Base-by-base conservation (phyloP, 2,113 vertebrate genomes). In the Pseudolaguvia tuberculata region DNA sequence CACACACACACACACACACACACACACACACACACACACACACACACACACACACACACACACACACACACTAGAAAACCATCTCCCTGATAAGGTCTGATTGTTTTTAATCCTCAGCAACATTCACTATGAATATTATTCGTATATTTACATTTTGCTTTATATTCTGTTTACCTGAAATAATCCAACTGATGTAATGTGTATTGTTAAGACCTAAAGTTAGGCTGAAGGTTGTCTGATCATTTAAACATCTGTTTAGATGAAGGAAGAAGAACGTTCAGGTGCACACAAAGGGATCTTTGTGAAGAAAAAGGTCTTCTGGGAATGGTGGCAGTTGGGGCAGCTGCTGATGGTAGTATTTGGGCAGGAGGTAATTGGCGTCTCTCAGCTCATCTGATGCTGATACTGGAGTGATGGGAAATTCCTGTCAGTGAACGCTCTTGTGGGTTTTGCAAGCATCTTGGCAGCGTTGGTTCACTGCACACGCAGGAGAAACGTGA, bases 331-430 rank as follows among this genome's bases (percentile, higher is more conserved):
- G 65, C 12, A 27, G 73, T 45, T 81, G 78, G 80, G 82, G 82
- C 82, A 76, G 72, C n/a, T 85, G 84, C 85, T 83, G 86, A 88
- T 91, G 86, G 88, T 87, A 89, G 88, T 87, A 86, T 87, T 89
- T 86, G 87, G 86, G 88, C 86, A 90, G 71, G 87, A 89, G 89
- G 88, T 90, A 91, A 91, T 91, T 90, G 90, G 84, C 83, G 88
- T 91, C 89, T 89, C 89, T 91, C 90, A 90, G 87, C 88, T 91
- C 85, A 87, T 90, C 87, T 89, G 89, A 90, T 91, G 87, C 87
- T 89, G 89, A 91, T 91, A 91, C 89, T 88, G 87, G 88, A 85
- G 87, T 81, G 83, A 90, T 90, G 89, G 90, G 89, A 91, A 90
- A 91, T 91, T 91, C 90, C 89, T 91, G 89, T 91, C 88, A 89